Percentiles rank a stretch among this genome's conserved stretches.
These are phyloP conservation scores for Atopsyche davidsoni DNA, from an alignment of 1,140 invertebrate genomes.

Conservation along the genomic window DNA sequence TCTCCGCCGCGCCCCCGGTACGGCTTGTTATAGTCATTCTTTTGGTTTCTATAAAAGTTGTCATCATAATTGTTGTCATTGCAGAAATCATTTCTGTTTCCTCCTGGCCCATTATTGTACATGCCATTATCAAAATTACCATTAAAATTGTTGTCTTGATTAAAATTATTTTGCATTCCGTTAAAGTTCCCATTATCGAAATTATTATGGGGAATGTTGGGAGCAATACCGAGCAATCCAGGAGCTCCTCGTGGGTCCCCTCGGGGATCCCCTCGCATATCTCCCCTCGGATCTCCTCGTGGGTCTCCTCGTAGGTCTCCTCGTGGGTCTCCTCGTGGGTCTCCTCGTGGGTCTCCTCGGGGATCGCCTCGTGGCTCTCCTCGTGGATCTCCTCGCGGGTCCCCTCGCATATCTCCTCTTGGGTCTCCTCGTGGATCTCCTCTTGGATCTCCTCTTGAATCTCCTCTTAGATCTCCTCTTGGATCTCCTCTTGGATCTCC, in stretches of 20 bases:
- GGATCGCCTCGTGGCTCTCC: slow-evolving; percentile 38
- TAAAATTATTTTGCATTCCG: slow-evolving; percentile 31
- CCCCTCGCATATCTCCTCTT: slow-evolving; percentile 31
- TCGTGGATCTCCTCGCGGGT: slow-evolving; percentile 37
- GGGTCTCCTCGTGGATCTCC: slow-evolving; percentile 41
- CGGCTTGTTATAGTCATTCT: slow-evolving; percentile 36
- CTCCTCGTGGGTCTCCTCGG: slow-evolving; percentile 36
- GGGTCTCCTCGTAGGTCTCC: too few relatives aligned
- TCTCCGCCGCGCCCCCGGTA: slow-evolving; percentile 42
- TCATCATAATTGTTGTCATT: slow-evolving; percentile 44
- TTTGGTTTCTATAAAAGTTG: slow-evolving; percentile 41
- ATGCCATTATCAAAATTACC: slow-evolving; percentile 30
- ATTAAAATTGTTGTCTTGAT: slow-evolving; percentile 17
- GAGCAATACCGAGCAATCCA: slow-evolving; percentile 44
- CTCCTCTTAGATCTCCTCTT: slow-evolving; percentile 36
- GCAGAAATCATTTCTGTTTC: slow-evolving; percentile 40
- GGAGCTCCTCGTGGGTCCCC: slow-evolving; percentile 38
- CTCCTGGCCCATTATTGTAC: slow-evolving; percentile 21
- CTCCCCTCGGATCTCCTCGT: too few relatives aligned
- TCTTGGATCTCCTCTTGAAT: slow-evolving; percentile 40
- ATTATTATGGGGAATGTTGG: slow-evolving; percentile 45
- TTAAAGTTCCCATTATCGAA: slow-evolving; percentile 38
- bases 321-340: slow-evolving; percentile 40
- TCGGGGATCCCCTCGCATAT: too few relatives aligned
- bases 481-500: slow-evolving; percentile 38